Evolutionary conservation across 2,888 invertebrate species (phyloP).

Genomic region (Philereme transversata): DNA sequence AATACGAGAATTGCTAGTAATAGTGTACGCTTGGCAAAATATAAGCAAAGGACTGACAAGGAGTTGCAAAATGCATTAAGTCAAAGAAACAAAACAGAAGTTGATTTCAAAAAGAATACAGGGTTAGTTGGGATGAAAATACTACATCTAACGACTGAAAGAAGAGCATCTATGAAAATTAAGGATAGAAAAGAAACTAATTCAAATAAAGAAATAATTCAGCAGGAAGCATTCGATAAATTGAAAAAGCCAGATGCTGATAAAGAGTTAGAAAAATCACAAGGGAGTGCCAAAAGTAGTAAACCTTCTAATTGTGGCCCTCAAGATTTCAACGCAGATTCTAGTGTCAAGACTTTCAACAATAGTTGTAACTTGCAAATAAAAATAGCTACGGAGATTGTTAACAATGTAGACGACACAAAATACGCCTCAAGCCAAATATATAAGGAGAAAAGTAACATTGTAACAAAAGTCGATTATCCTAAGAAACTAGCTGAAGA

Average conservation of each 20-base stretch:
- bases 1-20: background rate
- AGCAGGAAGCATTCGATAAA: background rate
- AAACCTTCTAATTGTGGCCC: background rate
- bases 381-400: background rate
- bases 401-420: background rate
- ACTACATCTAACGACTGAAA: conserved; percentile 23
- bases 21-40: background rate
- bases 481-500: conserved; percentile 5
- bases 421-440: background rate
- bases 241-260: conserved; percentile 3
- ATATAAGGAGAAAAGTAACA: background rate
- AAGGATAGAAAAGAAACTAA: background rate
- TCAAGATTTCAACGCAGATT: background rate
- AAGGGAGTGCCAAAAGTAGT: background rate
- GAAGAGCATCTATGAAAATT: conserved; percentile 4
- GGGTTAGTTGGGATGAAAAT: conserved; percentile 57
- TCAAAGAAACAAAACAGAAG: conserved; percentile 31
- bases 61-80: conserved; percentile 36
- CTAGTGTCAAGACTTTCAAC: background rate
- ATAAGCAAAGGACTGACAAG: conserved; percentile 25
- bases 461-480: background rate
- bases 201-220: background rate
- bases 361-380: background rate
- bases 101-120: conserved; percentile 54
- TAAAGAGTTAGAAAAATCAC: conserved; percentile 1